Conservation (phyloP, 2,888 invertebrate species). For the Cantharis flavilabris region DNA sequence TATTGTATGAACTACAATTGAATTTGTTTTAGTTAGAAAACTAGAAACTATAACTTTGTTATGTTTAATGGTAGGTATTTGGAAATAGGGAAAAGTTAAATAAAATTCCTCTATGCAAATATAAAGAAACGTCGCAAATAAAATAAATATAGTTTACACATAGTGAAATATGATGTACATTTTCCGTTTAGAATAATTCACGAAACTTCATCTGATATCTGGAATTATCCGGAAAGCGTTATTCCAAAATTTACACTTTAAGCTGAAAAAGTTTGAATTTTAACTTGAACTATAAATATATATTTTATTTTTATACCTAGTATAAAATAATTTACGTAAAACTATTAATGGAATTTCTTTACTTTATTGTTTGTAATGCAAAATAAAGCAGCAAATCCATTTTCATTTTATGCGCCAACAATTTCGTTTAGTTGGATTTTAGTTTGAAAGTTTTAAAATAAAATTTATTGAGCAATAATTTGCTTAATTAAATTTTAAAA, state of each 20-base stretch:
- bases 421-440: not conserved
- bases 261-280: not conserved
- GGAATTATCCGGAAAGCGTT: not conserved
- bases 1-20: not conserved
- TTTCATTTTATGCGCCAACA: not conserved
- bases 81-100: not conserved
- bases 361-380: conserved; percentile 2
- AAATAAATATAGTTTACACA: not conserved
- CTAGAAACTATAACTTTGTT: not conserved
- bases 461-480: not conserved
- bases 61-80: not conserved
- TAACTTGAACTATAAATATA: not conserved
- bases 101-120: not conserved
- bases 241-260: not conserved
- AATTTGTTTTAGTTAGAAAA: conserved; percentile 2
- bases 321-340: not conserved
- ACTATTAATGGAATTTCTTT: not conserved
- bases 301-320: not conserved
- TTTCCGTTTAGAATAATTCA: not conserved
- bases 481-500: not conserved
- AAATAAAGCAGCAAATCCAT: not conserved
- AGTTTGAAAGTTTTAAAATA: not conserved
- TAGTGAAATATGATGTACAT: not conserved
- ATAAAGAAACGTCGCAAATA: not conserved
- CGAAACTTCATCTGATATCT: too few species aligned